Percentiles rank a stretch among this genome's conserved stretches.
Conservation (phyloP, 2,797 vertebrate species). For the Peromyscus eremicus region DNA sequence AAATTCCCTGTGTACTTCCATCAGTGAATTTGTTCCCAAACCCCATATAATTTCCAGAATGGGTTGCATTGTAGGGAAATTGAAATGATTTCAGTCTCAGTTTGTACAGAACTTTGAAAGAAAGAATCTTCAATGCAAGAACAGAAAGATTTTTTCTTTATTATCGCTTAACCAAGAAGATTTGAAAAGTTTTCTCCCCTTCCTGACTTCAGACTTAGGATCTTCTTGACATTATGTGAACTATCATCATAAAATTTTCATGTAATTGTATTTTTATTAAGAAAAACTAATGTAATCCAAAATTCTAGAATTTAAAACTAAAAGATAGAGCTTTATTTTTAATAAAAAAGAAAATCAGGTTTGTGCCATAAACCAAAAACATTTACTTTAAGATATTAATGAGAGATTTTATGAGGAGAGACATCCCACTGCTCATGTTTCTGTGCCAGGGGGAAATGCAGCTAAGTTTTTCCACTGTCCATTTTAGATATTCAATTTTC, state of each 20-base stretch:
- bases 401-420: slow-evolving; percentile 91
- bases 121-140: not conserved
- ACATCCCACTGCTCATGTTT: slow-evolving; percentile 93
- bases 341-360: slow-evolving; percentile 89
- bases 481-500: slow-evolving; percentile 94
- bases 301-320: slow-evolving; percentile 76
- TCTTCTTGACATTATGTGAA: slow-evolving; percentile 59
- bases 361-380: slow-evolving; percentile 89
- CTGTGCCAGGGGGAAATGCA: slow-evolving; percentile 90
- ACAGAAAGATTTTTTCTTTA: slow-evolving; percentile 26
- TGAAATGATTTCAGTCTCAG: not conserved
- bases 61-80: fast-evolving
- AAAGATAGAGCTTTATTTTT: slow-evolving; percentile 85
- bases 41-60: not conserved
- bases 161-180: not conserved
- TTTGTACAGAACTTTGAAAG: not conserved
- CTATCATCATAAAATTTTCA: slow-evolving; percentile 54
- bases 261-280: slow-evolving; percentile 77
- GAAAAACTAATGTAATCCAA: slow-evolving; percentile 78
- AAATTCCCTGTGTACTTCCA: not conserved
- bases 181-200: slow-evolving; percentile 42
- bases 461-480: slow-evolving; percentile 90
- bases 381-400: slow-evolving; percentile 91
- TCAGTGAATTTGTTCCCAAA: not conserved
- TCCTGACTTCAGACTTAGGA: slow-evolving; percentile 36